These are phyloP conservation scores for Cyanocitta stelleri DNA, from an alignment of 2,113 vertebrate genomes.

Conservation along the genomic window DNA sequence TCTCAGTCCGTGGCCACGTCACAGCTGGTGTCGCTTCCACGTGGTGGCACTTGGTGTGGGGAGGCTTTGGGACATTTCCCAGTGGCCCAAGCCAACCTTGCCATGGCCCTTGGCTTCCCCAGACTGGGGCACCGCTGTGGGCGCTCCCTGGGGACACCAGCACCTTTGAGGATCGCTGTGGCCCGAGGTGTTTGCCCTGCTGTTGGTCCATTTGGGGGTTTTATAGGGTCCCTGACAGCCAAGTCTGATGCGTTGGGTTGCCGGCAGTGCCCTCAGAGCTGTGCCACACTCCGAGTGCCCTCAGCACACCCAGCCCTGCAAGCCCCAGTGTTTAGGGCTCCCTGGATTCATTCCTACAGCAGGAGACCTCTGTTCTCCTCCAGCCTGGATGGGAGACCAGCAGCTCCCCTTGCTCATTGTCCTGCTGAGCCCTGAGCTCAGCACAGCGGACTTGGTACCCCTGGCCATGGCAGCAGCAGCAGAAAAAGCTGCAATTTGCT, in stretches of 20 bases:
- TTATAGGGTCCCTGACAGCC: background rate
- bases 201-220: background rate
- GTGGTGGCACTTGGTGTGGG: fast-evolving
- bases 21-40: fast-evolving
- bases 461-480: background rate
- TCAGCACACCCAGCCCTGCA: fast-evolving
- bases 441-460: fast-evolving
- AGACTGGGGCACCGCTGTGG: fast-evolving
- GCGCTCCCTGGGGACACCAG: fast-evolving
- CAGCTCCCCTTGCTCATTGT: background rate
- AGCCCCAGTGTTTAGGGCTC: fast-evolving
- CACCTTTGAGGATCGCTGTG: fast-evolving
- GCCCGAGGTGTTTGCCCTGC: fast-evolving
- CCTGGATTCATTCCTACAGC: background rate
- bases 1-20: fast-evolving
- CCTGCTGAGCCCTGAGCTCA: background rate
- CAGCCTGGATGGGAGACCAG: fast-evolving
- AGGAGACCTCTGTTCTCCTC: background rate
- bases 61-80: background rate
- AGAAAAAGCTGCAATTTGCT: background rate
- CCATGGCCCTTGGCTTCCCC: fast-evolving
- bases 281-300: fast-evolving
- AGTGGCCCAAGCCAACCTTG: background rate
- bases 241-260: fast-evolving
- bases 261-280: fast-evolving